Base-by-base conservation (phyloP, 2,888 invertebrate species). In the Incurvaria masculella region DNA sequence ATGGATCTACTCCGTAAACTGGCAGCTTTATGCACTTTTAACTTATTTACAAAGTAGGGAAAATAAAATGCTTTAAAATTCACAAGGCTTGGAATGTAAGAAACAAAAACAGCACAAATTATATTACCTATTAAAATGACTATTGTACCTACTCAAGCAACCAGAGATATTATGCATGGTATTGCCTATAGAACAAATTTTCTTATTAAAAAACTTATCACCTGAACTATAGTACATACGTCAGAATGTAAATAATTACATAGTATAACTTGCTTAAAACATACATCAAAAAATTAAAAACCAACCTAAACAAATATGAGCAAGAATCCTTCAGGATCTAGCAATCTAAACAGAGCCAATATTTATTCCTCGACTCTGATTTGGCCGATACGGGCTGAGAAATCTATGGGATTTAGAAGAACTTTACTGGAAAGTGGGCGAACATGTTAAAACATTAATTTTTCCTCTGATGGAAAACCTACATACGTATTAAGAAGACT, bases 1-100 rank as follows among this genome's bases (percentile, higher is more conserved):
- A 33, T 17, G 11, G 11, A 20, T 74, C 70, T 73, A 75, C 72
- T 74, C 71, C 68, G 62, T 67, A 67, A 67, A 68, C 65, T 63
- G 71, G 66, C 65, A 63, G 64, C 62, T 61, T 68, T 17, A 27
- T 66, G 65, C 61, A 63, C 66, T 66, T 68, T 66, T 63, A 67
- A 65, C 63, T 60, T 72, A 71, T 71, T 64, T 70, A 74, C 69
- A 69, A 63, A 23, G 23, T 33, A 33, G 33, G 14, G 4, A 33
- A 33, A 33, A 33, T 33, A 33, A 33, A 33, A 8, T 33, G 33
- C 33, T 33, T 33, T 33, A 33, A 33, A 33, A 33, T 14, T 14
- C 4, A 33, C 8, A 14, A 33, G 14, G 33, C 33, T 14, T 33
- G 33, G 33, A 33, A 33, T 33, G 33, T 33, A 33, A 33, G 33